Conservation (phyloP, 2,888 invertebrate species). For the Pandemis corylana region DNA sequence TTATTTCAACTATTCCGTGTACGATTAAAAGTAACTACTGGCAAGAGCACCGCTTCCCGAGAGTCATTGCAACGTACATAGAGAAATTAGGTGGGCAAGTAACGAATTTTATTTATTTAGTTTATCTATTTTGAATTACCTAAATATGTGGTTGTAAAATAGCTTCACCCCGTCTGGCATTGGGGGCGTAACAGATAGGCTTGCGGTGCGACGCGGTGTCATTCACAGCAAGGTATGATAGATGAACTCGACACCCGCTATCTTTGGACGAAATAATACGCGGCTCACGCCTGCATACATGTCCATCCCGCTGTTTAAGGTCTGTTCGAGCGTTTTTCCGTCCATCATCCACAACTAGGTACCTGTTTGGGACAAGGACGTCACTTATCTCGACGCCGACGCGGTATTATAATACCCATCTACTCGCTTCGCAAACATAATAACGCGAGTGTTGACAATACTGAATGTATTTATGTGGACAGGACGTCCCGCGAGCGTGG, state of each 20-base stretch:
- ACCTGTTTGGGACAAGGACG: constrained; percentile 56
- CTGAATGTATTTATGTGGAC: constrained; percentile 46
- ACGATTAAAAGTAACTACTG: constrained; percentile 7
- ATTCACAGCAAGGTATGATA: constrained; percentile 35
- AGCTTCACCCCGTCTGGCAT: constrained; percentile 26
- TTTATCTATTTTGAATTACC: background rate
- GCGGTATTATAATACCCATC: constrained; percentile 55
- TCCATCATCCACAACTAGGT: constrained; percentile 48
- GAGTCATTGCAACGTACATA: background rate
- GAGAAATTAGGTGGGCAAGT: background rate
- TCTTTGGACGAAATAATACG: constrained; percentile 34
- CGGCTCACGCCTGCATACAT: constrained; percentile 9
- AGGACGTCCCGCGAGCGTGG: constrained; percentile 41
- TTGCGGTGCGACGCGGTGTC: constrained; percentile 30
- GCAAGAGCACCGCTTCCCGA: background rate
- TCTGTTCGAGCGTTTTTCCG: constrained; percentile 58
- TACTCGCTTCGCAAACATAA: constrained; percentile 62
- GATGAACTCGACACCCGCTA: constrained; percentile 38
- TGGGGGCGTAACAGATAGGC: constrained; percentile 40
- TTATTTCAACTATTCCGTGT: constrained; percentile 3
- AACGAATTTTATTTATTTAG: background rate
- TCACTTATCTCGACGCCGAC: constrained; percentile 59
- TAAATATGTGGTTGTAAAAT: constrained; percentile 33
- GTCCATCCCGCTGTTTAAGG: constrained; percentile 46
- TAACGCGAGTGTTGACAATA: constrained; percentile 55